Base-by-base conservation (phyloP, 2,888 invertebrate species). In the Sclerodermus sp. region DNA sequence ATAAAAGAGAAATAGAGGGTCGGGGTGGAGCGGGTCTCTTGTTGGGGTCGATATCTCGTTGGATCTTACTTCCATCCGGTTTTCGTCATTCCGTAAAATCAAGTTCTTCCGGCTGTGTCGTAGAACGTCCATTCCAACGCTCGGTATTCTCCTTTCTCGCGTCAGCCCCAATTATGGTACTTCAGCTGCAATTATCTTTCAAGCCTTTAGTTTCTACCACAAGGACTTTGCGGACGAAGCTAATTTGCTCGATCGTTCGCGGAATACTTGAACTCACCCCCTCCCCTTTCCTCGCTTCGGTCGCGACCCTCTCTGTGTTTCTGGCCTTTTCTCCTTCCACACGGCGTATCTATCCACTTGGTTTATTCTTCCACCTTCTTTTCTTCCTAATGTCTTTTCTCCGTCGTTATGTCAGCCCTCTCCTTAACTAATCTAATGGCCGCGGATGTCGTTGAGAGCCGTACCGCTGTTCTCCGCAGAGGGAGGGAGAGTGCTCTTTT, bases 161-260 rank as follows among this genome's bases (percentile, higher is more conserved):
- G 38, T 58, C 45, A 45, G 47, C 46, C 49, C 37, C 53, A 34
- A 34, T 49, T 57, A 55, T 46, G 47, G 43, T 55, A 58, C 54
- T 62, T 60, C 57, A 51, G 50, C 61, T 64, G 58, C 67, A 62
- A 68, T 68, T 64, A 63, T 66, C 48, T 50, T 47, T 46, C 51
- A 58, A 62, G 58, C 47, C 49, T 23, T 23, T 23, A 57, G 56
- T 53, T 43, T 42, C n/a, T 12, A 30, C 51, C 50, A 40, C 51
- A 48, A 53, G 50, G 52, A 45, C 49, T 47, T 38, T 38, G 15
- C 45, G 39, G 51, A 57, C 55, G 49, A 58, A 61, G 50, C 53
- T 55, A 62, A 67, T 67, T 66, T 61, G 48, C 49, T 46, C 55
- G 57, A 64, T 64, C 59, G 45, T 47, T 38, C 29, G 32, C 42